A percentile compares a stretch with the other conserved stretches of the same genome.
Conservation (phyloP, 2,888 invertebrate species). For the Parthenolecanium corni region DNA sequence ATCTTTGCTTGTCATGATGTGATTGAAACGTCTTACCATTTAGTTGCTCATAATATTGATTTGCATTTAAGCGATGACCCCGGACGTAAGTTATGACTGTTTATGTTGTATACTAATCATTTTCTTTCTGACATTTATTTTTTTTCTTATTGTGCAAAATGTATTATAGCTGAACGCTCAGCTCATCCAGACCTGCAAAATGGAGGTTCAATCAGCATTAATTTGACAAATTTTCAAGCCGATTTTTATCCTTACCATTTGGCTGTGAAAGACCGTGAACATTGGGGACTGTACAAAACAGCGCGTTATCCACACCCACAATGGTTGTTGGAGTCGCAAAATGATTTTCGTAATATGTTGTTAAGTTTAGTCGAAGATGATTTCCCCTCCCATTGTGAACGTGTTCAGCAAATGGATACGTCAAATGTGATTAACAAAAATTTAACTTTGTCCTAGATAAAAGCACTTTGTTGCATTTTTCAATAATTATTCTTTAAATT, state of each 20-base stretch:
- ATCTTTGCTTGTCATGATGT: conserved; percentile 83
- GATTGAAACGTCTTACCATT: conserved; percentile 94
- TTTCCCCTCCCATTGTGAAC: background rate
- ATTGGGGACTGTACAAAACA: conserved; percentile 79
- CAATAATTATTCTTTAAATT: background rate
- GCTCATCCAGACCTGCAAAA: conserved; percentile 70
- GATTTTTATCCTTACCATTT: conserved; percentile 96
- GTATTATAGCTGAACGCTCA: conserved; percentile 60
- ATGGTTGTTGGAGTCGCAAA: conserved; percentile 78
- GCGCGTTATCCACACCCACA: conserved; percentile 65
- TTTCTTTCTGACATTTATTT: background rate
- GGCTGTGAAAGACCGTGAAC: conserved; percentile 72
- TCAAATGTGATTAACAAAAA: too few species aligned
- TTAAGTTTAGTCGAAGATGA: conserved; percentile 32
- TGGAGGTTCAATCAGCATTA: conserved; percentile 88
- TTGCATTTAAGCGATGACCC: conserved; percentile 93
- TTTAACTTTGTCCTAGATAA: background rate
- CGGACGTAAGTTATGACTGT: conserved; percentile 50
- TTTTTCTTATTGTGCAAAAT: background rate
- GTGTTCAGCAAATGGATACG: background rate
- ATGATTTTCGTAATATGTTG: conserved; percentile 62
- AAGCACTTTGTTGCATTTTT: background rate
- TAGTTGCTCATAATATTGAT: conserved; percentile 84
- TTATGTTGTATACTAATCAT: background rate
- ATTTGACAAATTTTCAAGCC: conserved; percentile 71